These are phyloP conservation scores for Saiga tatarica DNA, from an alignment of 2,113 vertebrate genomes.

Conservation along the genomic window DNA sequence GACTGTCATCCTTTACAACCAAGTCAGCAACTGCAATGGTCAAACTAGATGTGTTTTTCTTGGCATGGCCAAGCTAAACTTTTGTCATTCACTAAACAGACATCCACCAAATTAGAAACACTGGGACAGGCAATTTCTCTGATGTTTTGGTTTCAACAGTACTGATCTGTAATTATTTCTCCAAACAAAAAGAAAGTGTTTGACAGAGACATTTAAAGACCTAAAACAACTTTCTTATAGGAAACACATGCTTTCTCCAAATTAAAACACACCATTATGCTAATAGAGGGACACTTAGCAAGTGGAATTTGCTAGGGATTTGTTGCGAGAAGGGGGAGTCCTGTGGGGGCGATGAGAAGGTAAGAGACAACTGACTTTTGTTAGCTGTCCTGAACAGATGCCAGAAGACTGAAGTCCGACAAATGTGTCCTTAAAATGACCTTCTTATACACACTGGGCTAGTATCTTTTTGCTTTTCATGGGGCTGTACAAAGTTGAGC, in stretches of 20 bases:
- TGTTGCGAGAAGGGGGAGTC: constrained; percentile 46
- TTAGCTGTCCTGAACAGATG: constrained; percentile 79
- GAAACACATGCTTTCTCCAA: constrained; percentile 85
- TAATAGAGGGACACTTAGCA: constrained; percentile 76
- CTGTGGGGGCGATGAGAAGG: constrained; percentile 13
- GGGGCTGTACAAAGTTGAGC: constrained; percentile 44
- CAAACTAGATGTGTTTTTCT: constrained; percentile 85
- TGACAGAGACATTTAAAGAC: constrained; percentile 82
- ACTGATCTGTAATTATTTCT: constrained; percentile 84
- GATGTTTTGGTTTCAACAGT: constrained; percentile 84
- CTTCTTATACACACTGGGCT: constrained; percentile 80
- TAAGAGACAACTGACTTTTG: constrained; percentile 81
- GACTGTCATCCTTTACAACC: not conserved
- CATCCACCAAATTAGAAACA: constrained; percentile 87
- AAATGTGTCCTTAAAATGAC: constrained; percentile 85
- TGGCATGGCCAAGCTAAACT: constrained; percentile 80
- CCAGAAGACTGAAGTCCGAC: constrained; percentile 70
- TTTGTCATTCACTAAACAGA: constrained; percentile 82
- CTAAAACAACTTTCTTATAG: constrained; percentile 86
- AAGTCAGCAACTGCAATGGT: constrained; percentile 70
- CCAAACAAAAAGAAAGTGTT: constrained; percentile 85
- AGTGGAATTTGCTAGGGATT: constrained; percentile 75
- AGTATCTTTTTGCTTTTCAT: constrained; percentile 73
- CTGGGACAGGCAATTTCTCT: constrained; percentile 81
- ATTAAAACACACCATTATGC: constrained; percentile 84